These are phyloP conservation scores for Euphonia xanthogaster DNA, from an alignment of 2,797 vertebrate species.

Conservation along the genomic window DNA sequence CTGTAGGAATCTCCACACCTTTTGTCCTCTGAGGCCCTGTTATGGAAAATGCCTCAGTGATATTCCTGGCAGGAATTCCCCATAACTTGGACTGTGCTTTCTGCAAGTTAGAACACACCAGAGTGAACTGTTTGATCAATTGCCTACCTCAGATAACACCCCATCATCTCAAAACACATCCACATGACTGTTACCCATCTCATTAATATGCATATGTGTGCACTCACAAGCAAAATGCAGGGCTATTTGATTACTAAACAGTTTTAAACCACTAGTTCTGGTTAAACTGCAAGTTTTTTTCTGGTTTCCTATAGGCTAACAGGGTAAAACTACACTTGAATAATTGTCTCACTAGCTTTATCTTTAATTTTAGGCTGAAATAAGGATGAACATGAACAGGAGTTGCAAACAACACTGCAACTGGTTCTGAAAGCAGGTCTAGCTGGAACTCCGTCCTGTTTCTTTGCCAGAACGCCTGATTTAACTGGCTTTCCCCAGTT, in stretches of 20 bases:
- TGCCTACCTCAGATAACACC: neutral
- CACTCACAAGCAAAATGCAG: neutral
- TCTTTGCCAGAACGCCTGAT: fast-evolving
- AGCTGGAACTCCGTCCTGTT: fast-evolving
- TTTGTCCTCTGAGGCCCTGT: fast-evolving
- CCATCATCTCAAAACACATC: neutral
- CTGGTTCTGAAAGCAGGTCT: fast-evolving
- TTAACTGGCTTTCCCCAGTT: fast-evolving
- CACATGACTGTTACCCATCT: fast-evolving
- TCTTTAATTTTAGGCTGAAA: neutral
- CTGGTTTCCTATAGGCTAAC: fast-evolving
- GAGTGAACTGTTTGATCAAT: fast-evolving
- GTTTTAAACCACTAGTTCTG: neutral
- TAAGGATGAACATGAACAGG: fast-evolving
- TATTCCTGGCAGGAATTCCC: neutral
- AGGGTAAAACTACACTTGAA: fast-evolving
- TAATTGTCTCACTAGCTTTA: fast-evolving
- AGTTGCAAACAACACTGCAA: fast-evolving
- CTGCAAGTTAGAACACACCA: neutral
- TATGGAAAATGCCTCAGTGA: neutral
- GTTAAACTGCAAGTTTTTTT: neutral
- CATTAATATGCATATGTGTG: fast-evolving
- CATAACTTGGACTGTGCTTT: neutral
- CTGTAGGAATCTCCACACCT: fast-evolving
- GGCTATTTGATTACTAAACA: neutral